Base-by-base conservation (phyloP, 1,140 invertebrate species). In the Drosophila gunungcola region DNA sequence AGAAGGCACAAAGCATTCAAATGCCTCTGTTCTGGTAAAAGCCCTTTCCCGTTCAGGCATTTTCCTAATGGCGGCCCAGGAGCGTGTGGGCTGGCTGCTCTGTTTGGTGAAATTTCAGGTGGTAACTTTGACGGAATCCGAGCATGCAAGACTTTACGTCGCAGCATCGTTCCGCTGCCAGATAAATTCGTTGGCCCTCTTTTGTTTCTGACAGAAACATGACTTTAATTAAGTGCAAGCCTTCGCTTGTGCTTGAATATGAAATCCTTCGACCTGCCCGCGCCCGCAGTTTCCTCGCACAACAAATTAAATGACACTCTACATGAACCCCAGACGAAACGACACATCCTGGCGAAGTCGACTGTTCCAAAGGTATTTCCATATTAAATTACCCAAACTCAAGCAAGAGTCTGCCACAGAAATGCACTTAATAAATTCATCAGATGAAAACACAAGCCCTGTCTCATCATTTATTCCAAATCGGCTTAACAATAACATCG, bases 161-260 rank as follows among this genome's bases (percentile, higher is more conserved):
- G n/a, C 52, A 21, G n/a, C 52, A 21, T 32, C 27, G 13, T 42
- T 12, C 4, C n/a, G 48, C 48, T 5, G 48, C 2, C 43, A 51
- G 34, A 11, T 34, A 46, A 67, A 36, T 45, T 48, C 43, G 53
- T 42, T 61, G 46, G 25, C 36, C 16, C 25, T 62, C 52, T 36
- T 16, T 65, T 45, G 49, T 46, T 7, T 27, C 25, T 25, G 29
- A 32, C 27, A 45, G 42, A 57, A 39, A 53, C 58, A 60, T 45
- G 45, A 46, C 64, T 82, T 81, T 85, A 85, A 85, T 85, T 85
- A 86, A 85, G 83, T 85, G 78, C 81, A 72, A 78, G 73, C 78
- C 82, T 61, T 53, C 51, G 41, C 45, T 52, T 21, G 39, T 46
- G 56, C 45, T 60, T 61, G 55, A 73, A 85, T 77, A 62, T 84